A percentile compares a stretch with the other conserved stretches of the same genome.
Evolutionary conservation across 1,140 invertebrate genomes (phyloP).

Genomic region (Macrotrachela quadricornifera): DNA sequence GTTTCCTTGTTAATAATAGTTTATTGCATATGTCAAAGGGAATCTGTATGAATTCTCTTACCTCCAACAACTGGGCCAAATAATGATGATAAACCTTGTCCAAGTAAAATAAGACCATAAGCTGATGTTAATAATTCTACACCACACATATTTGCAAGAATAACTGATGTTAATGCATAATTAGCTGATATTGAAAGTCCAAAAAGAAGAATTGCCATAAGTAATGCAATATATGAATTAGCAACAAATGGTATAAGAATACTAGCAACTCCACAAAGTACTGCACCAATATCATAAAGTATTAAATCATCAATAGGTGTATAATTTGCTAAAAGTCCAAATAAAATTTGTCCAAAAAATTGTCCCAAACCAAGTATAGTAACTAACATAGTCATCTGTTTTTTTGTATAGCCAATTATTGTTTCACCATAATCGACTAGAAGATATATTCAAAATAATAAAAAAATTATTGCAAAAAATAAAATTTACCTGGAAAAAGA

Average conservation of each 20-base stretch:
- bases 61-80: constrained; percentile 24
- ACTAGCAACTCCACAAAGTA: constrained; percentile 14
- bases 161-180: constrained; percentile 22
- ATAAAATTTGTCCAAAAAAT: neutral
- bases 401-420: too few relatives aligned
- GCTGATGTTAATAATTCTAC: constrained; percentile 25
- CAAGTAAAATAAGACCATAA: constrained; percentile 24
- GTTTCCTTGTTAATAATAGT: too few relatives aligned
- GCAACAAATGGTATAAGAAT: constrained; percentile 14
- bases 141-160: constrained; percentile 23
- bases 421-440: too few relatives aligned
- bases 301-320: constrained; percentile 1
- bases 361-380: too few relatives aligned
- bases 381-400: too few relatives aligned
- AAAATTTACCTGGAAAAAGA: too few relatives aligned
- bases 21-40: too few relatives aligned
- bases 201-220: constrained; percentile 15
- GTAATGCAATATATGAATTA: constrained; percentile 13
- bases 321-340: neutral
- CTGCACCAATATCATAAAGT: constrained; percentile 4
- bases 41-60: constrained; percentile 9
- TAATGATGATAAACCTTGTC: constrained; percentile 24
- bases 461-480: too few relatives aligned
- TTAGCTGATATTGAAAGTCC: constrained; percentile 27
- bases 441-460: too few relatives aligned